These are phyloP conservation scores for Plestiodon gilberti DNA, from an alignment of 2,113 vertebrate genomes.

Conservation along the genomic window DNA sequence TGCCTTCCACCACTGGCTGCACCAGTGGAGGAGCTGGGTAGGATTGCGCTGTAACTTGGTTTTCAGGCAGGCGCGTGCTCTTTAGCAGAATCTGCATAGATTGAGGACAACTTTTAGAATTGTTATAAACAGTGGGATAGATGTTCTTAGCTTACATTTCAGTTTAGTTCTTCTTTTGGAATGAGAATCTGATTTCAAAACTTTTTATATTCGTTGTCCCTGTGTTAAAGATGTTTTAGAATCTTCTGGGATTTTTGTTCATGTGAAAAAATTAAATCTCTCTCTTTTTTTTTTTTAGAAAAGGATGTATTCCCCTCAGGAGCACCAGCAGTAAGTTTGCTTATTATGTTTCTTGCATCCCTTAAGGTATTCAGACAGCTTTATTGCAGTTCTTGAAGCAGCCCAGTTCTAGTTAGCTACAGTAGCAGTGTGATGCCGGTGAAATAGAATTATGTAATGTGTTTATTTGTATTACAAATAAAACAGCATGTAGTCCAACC, in stretches of 20 bases:
- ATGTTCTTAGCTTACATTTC: not conserved
- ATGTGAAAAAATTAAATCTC: slow-evolving; percentile 23
- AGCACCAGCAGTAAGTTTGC: slow-evolving; percentile 84
- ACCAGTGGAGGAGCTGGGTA: too few relatives aligned
- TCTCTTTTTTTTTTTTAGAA: slow-evolving; percentile 76
- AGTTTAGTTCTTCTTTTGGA: not conserved
- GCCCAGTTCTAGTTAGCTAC: not conserved
- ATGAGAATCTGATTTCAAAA: not conserved
- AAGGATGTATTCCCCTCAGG: slow-evolving; percentile 93
- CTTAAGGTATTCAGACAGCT: not conserved
- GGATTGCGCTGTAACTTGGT: too few relatives aligned
- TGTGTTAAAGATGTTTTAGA: not conserved
- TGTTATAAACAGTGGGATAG: not conserved
- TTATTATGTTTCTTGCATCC: not conserved
- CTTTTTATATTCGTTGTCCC: not conserved
- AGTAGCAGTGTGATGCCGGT: not conserved
- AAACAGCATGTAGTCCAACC: not conserved
- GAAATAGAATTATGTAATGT: not conserved
- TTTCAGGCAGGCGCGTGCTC: not conserved
- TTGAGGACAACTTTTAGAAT: not conserved
- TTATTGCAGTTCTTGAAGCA: not conserved
- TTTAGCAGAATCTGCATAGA: not conserved
- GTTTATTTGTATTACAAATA: not conserved
- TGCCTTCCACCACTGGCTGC: too few relatives aligned
- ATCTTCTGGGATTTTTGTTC: not conserved